Conservation (phyloP, 2,113 vertebrate genomes). For the Lophura nycthemera region DNA sequence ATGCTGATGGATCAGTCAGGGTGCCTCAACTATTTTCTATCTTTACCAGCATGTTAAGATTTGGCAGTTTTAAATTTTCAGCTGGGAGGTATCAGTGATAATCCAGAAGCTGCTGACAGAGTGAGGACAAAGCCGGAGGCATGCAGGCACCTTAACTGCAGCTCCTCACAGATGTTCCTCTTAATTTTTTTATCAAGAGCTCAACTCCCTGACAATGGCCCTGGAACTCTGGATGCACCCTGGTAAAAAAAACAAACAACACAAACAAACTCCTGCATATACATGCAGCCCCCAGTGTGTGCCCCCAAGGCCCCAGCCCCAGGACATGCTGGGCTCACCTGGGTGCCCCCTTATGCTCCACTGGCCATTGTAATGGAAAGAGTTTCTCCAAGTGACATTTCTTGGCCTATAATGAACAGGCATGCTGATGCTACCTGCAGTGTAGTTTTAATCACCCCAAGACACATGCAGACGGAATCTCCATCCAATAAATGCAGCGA, state of each 20-base stretch:
- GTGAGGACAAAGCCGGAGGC: fast-evolving
- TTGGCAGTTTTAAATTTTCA: not conserved
- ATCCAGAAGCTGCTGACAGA: not conserved
- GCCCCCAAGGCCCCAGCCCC: not conserved
- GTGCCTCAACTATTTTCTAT: not conserved
- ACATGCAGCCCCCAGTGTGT: fast-evolving
- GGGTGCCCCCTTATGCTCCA: not conserved
- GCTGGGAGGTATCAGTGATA: not conserved
- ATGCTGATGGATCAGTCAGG: not conserved
- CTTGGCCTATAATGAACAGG: constrained; percentile 3
- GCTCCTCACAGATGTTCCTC: not conserved
- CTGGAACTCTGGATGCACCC: not conserved
- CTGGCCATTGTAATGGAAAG: not conserved
- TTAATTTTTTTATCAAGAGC: not conserved
- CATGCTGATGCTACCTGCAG: not conserved
- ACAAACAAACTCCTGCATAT: not conserved
- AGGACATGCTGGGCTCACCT: not conserved
- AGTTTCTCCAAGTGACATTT: not conserved
- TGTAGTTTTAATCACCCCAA: constrained; percentile 24
- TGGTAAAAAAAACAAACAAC: not conserved
- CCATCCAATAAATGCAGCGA: constrained; percentile 26
- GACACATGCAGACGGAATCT: not conserved
- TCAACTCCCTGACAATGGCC: not conserved
- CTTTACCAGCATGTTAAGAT: not conserved
- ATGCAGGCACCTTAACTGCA: not conserved